Percentiles rank a stretch among this genome's conserved stretches.
phyloP scores from a whole-genome alignment of 2,888 invertebrate species.

The Coelogynopora nodosa region DNA sequence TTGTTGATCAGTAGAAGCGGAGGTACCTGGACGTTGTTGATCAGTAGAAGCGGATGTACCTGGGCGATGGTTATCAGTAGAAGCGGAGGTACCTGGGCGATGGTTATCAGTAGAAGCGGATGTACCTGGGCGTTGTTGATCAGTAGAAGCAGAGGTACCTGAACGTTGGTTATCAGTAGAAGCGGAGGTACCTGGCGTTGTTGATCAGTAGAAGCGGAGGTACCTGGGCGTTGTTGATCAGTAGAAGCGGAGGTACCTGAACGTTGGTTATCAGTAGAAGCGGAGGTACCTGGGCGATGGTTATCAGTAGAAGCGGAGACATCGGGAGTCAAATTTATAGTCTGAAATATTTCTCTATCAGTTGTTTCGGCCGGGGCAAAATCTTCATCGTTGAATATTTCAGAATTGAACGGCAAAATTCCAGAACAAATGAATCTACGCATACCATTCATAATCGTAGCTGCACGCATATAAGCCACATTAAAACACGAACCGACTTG shows the following conservation, averaged over 20 bases:
- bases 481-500: constrained; percentile 44
- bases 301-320: neutral
- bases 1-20: too few relatives aligned
- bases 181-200: too few relatives aligned
- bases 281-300: neutral
- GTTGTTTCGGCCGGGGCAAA: constrained; percentile 38
- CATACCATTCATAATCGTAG: neutral
- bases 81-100: too few relatives aligned
- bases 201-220: too few relatives aligned
- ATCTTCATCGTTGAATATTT: constrained; percentile 37
- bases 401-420: constrained; percentile 32
- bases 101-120: too few relatives aligned
- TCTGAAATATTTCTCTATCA: neutral
- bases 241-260: neutral
- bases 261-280: neutral
- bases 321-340: neutral
- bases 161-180: too few relatives aligned
- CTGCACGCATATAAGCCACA: constrained; percentile 34
- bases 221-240: neutral
- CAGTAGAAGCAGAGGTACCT: too few relatives aligned
- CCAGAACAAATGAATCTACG: neutral
- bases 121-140: too few relatives aligned
- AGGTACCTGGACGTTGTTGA: too few relatives aligned
- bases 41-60: too few relatives aligned
- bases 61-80: too few relatives aligned